Evolutionary conservation across 1,140 invertebrate genomes (phyloP).

Genomic region (Muscidifurax raptorellus): DNA sequence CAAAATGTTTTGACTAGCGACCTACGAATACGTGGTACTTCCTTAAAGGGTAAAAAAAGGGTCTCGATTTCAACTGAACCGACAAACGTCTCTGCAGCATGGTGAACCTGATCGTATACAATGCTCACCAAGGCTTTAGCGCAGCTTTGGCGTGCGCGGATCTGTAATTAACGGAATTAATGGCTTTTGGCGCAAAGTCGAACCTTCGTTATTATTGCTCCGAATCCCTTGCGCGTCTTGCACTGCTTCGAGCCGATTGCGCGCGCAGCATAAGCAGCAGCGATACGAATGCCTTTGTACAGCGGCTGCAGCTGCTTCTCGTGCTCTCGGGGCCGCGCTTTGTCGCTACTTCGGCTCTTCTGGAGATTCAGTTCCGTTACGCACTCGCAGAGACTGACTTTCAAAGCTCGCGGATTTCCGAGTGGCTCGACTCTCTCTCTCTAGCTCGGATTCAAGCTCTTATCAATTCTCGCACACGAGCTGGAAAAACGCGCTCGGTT

Average conservation of each 20-base stretch:
- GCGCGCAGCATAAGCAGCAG: not conserved
- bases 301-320: not conserved
- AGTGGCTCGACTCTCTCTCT: conserved; percentile 7
- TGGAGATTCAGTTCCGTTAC: not conserved
- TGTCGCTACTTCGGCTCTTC: not conserved
- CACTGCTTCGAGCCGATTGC: not conserved
- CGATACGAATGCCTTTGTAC: not conserved
- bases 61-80: no score
- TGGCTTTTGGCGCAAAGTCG: not conserved
- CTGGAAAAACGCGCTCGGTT: conserved; percentile 3
- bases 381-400: not conserved
- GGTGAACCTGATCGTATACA: not conserved
- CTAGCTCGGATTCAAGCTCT: not conserved
- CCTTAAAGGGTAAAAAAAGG: no score
- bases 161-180: conserved; percentile 5
- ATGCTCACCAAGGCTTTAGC: not conserved
- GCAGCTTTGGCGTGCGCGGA: no score
- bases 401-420: conserved; percentile 36
- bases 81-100: no score
- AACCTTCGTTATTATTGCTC: conserved; percentile 19
- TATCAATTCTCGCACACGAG: not conserved
- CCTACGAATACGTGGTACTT: no score
- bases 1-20: no score
- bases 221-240: not conserved
- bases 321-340: not conserved